Evolutionary conservation across 2,113 vertebrate genomes (phyloP), one percentile per base, ranked within the genome.

Genomic region (Spermophilus dauricus): DNA sequence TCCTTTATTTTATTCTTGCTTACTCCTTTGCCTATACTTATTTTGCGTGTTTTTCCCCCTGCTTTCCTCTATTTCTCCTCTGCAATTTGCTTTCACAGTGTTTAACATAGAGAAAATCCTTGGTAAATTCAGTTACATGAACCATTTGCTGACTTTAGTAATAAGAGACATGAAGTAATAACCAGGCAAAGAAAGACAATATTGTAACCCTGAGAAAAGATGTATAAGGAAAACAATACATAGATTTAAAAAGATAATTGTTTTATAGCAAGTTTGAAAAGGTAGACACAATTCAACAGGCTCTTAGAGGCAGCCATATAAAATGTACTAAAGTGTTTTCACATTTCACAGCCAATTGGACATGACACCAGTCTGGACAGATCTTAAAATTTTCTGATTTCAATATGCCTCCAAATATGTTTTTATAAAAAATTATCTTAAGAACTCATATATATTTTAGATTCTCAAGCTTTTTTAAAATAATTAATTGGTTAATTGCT

Each of bases 351-450:
- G 61, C 6, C 10, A 28, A 12, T 13, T 20, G 14, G 56, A 84
- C 28, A 75, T 73, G 42, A 75, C 24, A 32, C 61, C 4, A 24
- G 2, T 72, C 18, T 92, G 37, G 22, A 53, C 20, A 53, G 17
- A 56, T 70, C 30, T 92, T 82, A n/a, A 30, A 69, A 45, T 63
- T 39, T 87, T 86, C 7, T 67, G 13, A 90, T 30, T 94, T 88
- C 13, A 87, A 5, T 39, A 10, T 90, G 18, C 11, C 28, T 84
- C 7, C 56, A 94, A 69, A 75, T 84, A 72, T 86, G 80, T 32
- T 10, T 51, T 45, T 45, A 45, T 45, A 45, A 45, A 45, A 94
- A 95, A 37, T 34, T n/a, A 39, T 87, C 94, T 97, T 80, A 32
- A 90, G 87, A 75, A 8, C 28, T 12, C 4, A 28, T 37, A 1